Conservation (phyloP, 2,888 invertebrate species). For the Theretra japonica region DNA sequence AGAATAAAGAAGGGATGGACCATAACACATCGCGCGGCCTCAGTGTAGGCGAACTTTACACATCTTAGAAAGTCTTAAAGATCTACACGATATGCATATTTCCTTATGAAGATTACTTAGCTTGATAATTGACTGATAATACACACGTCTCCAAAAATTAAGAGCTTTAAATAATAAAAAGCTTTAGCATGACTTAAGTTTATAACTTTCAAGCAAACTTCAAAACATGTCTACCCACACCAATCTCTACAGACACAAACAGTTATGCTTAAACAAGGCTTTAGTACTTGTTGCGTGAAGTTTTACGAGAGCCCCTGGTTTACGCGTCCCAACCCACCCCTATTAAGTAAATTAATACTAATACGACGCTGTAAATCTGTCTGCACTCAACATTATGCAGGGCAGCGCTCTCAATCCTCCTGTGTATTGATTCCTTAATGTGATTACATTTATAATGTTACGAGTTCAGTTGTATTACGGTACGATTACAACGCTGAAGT, state of each 20-base stretch:
- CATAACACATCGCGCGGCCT: no score
- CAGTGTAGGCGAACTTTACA: no score
- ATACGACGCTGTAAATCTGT: constrained; percentile 59
- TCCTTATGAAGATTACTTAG: no score
- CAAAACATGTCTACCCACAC: not conserved
- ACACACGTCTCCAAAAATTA: no score
- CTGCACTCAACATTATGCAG: constrained; percentile 53
- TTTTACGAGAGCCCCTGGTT: constrained; percentile 6
- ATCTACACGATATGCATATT: no score
- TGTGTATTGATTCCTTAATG: not conserved
- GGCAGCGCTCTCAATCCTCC: constrained; percentile 16
- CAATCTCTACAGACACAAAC: not conserved
- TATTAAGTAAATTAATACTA: constrained; percentile 63
- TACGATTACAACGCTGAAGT: no score
- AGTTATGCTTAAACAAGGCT: not conserved
- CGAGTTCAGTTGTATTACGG: no score
- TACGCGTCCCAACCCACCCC: constrained; percentile 39
- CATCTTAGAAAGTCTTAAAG: no score
- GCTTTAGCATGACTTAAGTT: no score
- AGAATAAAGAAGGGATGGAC: no score
- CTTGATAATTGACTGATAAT: no score
- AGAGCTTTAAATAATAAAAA: no score
- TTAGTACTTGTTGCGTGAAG: constrained; percentile 2
- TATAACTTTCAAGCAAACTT: not conserved
- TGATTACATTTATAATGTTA: not conserved